Evolutionary conservation across 2,113 vertebrate species (phyloP).

Genomic region (Corydoras sp.): DNA sequence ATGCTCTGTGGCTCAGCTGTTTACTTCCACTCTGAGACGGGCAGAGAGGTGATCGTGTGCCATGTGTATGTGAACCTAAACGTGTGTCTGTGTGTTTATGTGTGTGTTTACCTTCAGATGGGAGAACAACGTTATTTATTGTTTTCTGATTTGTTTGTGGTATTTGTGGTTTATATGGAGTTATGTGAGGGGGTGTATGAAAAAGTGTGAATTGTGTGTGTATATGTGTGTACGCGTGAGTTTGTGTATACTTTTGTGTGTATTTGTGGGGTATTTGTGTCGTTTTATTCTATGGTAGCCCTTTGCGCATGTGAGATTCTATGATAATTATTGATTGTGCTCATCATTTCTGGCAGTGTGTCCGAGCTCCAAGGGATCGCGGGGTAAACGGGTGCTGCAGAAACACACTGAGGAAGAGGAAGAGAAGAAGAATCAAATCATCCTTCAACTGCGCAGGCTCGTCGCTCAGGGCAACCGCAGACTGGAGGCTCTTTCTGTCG

Average conservation of each 20-base stretch:
- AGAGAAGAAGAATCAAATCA: constrained; percentile 35
- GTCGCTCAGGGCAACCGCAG: constrained; percentile 35
- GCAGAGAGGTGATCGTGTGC: constrained; percentile 17
- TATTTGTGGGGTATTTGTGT: background rate
- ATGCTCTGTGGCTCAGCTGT: constrained; percentile 24
- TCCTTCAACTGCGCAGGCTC: constrained; percentile 40
- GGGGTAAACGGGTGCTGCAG: background rate
- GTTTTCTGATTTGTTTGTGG: background rate
- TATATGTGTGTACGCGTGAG: background rate
- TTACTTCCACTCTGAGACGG: constrained; percentile 4
- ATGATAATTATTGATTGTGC: too few species aligned
- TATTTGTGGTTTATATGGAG: background rate
- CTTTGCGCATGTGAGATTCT: too few species aligned
- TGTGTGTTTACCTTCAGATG: background rate
- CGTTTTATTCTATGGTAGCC: background rate
- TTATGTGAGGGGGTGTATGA: background rate
- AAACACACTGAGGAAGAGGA: constrained; percentile 20
- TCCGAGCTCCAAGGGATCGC: constrained; percentile 25
- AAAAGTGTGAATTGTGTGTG: constrained; percentile 8
- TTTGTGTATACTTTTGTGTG: constrained; percentile 9
- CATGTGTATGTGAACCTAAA: constrained; percentile 3
- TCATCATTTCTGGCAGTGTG: constrained; percentile 40
- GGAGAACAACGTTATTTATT: background rate
- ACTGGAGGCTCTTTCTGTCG: constrained; percentile 43
- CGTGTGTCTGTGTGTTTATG: constrained; percentile 11